Conservation (phyloP, 1,140 invertebrate species). For the Bombus confusus region DNA sequence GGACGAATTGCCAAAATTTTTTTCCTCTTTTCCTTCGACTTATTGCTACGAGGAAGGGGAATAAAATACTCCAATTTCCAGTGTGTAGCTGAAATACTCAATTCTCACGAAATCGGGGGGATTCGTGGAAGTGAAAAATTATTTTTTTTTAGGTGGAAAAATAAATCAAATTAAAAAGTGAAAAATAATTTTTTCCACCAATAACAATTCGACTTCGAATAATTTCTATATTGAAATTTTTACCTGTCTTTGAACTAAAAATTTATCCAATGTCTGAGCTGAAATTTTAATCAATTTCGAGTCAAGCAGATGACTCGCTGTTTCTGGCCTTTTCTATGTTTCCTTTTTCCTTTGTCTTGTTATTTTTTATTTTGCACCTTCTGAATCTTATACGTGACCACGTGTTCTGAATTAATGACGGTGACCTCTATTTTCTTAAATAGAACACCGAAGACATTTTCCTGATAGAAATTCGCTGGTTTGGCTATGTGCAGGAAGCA, state of each 20-base stretch:
- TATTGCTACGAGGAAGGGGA: no score
- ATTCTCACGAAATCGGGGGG: neutral
- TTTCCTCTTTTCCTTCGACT: neutral
- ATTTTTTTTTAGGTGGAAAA: neutral
- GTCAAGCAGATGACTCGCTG: neutral
- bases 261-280: neutral
- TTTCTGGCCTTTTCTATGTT: neutral
- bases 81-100: neutral
- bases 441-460: neutral
- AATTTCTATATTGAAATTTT: neutral
- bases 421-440: neutral
- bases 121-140: neutral
- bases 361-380: neutral
- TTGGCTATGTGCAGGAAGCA: no score
- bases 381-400: neutral
- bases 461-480: neutral
- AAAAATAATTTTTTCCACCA: no score
- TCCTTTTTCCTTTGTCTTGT: neutral
- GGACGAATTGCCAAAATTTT: conserved; percentile 35
- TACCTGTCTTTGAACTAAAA: neutral
- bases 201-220: no score
- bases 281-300: no score
- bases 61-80: neutral
- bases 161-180: neutral
- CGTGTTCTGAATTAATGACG: neutral